Evolutionary conservation across 2,113 vertebrate species (phyloP).

Genomic region (Copsychus sechellarum): DNA sequence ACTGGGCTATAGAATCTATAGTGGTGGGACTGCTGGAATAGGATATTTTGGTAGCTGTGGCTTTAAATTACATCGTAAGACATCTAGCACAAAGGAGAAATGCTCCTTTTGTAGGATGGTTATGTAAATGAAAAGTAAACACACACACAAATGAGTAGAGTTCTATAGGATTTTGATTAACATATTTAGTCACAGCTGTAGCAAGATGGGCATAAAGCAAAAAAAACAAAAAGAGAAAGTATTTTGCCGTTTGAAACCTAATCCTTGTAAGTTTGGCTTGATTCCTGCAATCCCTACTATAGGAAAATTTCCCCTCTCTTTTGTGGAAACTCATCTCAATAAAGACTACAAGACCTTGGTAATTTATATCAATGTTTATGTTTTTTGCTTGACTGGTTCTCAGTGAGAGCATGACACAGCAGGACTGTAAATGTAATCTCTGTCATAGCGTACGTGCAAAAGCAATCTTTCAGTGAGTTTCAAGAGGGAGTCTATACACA

Average conservation of each 20-base stretch:
- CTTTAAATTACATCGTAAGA: neutral
- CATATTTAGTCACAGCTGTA: neutral
- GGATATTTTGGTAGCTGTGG: neutral
- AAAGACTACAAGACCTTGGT: neutral
- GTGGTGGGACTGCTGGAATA: neutral
- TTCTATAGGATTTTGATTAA: conserved; percentile 45
- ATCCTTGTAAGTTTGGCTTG: neutral
- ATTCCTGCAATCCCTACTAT: neutral
- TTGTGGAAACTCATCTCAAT: conserved; percentile 19
- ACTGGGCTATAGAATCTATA: neutral
- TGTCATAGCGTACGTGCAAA: neutral
- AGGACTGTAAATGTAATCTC: neutral
- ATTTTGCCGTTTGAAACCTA: neutral
- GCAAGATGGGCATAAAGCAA: neutral
- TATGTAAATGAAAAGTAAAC: conserved; percentile 37
- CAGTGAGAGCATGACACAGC: neutral
- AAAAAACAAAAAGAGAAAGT: neutral
- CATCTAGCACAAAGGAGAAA: neutral
- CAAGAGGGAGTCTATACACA: fast-evolving
- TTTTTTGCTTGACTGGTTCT: neutral
- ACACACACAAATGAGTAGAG: neutral
- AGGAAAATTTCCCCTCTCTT: neutral
- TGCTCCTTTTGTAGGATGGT: conserved; percentile 7
- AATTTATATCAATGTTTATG: neutral
- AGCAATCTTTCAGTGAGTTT: neutral